Base-by-base conservation (phyloP, 2,797 vertebrate species). In the Hephaestus fuliginosus region DNA sequence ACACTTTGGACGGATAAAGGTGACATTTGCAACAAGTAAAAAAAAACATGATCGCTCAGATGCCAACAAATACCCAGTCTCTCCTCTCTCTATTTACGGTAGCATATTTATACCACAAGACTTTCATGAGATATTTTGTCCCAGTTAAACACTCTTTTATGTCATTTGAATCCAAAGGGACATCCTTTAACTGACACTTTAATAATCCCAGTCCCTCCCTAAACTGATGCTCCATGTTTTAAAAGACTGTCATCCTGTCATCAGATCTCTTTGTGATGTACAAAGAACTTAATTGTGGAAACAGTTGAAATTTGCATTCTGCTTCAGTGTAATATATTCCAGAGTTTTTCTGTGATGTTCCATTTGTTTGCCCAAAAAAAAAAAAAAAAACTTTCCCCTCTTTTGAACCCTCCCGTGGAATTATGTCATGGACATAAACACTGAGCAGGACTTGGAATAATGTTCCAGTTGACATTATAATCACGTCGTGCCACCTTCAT, bases 391-490 rank as follows among this genome's bases (percentile, higher is more conserved):
- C 53, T 92, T 92, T 82, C 85, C 85, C 70, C 74, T 80, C 53
- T 66, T 74, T 76, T 74, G 20, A 81, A 83, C 28, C 44, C 70
- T 78, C 48, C 57, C 63, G 62, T 84, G 80, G 83, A 86, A 94
- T 93, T 88, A 89, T 87, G 83, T 93, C 90, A 92, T 62, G 33
- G 75, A 79, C 85, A 82, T 87, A 91, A 93, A 93, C 85, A 91
- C 58, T 76, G 48, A 86, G 61, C 81, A 87, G 92, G 76, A 78
- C 57, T 86, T 78, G 61, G 70, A 80, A 81, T 87, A 78, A 90
- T 87, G 81, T 91, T 94, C 87, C 90, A 92, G 73, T 87, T 90
- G 82, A 92, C 89, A 92, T 91, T 88, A 84, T 70, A 90, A 92
- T 92, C 70, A 83, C 89, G 82, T 67, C 51, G 3, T 86, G 83